Evolutionary conservation across 2,113 vertebrate species (phyloP), one percentile per base, ranked within the genome.

Genomic region (Argyrosomus japonicus): DNA sequence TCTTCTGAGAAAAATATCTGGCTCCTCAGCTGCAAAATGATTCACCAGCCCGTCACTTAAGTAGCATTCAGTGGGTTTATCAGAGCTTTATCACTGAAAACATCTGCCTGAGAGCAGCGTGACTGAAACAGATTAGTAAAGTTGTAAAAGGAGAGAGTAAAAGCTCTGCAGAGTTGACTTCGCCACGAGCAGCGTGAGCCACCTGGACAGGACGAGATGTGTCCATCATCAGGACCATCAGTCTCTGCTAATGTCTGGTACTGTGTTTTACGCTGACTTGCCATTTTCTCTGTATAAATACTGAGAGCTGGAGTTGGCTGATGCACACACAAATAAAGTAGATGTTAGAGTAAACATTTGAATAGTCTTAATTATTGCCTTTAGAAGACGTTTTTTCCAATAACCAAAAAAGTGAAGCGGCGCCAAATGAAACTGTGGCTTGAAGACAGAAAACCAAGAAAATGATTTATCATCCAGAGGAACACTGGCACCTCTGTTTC

Each of bases 201-300:
- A 77, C 68, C 32, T 29, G 36, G 61, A 50, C 11, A 6, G 43
- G 62, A 75, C 77, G 77, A 40, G 17, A 75, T 9, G 77, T 63
- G 84, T 94, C 92, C 72, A 36, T 95, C 92, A 87, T 77, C 87
- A 1, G 65, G 36, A 68, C 53, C 53, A 86, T 92, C 87, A 60
- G 62, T 88, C 88, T 88, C 64, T 23, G 3, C 63, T 84, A 79
- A 89, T 84, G 72, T 88, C 90, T 87, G 89, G 87, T 83, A 18
- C 73, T 10, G 63, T 4, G 29, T 73, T 40, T 40, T 81, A 4
- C 10, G 69, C 89, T 93, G 87, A 90, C 85, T 87, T 61, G 48
- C 61, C 72, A 76, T 82, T 87, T 86, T 79, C 74, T 68, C 76
- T 86, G 79, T 79, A 91, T 86, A 87, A 90, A 92, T 64, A 81